phyloP scores from a whole-genome alignment of 2,113 vertebrate species.

The Erythrocebus patas region DNA sequence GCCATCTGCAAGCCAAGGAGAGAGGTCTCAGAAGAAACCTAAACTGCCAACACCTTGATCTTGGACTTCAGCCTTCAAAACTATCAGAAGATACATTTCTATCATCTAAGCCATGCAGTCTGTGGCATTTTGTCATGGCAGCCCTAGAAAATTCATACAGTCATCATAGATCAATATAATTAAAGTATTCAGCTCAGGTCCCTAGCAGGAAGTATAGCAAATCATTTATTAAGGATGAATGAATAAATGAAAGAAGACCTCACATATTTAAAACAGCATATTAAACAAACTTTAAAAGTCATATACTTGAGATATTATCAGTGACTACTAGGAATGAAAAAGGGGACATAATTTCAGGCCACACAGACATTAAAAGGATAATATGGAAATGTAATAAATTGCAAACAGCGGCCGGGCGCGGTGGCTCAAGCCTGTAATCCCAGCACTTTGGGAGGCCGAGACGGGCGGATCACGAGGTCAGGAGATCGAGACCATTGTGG shows the following conservation, averaged over 20 bases:
- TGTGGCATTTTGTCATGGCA: neutral
- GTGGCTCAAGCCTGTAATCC: too few relatives aligned
- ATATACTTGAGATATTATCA: neutral
- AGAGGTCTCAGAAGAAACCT: neutral
- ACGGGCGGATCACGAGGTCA: too few relatives aligned
- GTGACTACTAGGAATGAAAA: neutral
- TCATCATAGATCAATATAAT: neutral
- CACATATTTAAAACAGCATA: neutral
- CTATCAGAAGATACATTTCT: neutral
- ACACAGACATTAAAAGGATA: neutral
- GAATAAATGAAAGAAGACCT: neutral
- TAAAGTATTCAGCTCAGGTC: neutral
- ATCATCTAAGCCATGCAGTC: neutral
- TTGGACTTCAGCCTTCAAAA: neutral
- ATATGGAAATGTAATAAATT: neutral
- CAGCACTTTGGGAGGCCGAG: too few relatives aligned
- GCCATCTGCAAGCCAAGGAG: neutral
- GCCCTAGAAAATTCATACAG: neutral
- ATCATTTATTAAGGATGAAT: neutral
- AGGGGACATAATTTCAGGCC: too few relatives aligned
- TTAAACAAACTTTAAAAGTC: neutral
- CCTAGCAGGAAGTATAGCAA: neutral
- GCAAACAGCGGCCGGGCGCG: too few relatives aligned
- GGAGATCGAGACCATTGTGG: too few relatives aligned
- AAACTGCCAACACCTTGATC: neutral